phyloP scores from a whole-genome alignment of 2,888 invertebrate species.

The Timandra comae region DNA sequence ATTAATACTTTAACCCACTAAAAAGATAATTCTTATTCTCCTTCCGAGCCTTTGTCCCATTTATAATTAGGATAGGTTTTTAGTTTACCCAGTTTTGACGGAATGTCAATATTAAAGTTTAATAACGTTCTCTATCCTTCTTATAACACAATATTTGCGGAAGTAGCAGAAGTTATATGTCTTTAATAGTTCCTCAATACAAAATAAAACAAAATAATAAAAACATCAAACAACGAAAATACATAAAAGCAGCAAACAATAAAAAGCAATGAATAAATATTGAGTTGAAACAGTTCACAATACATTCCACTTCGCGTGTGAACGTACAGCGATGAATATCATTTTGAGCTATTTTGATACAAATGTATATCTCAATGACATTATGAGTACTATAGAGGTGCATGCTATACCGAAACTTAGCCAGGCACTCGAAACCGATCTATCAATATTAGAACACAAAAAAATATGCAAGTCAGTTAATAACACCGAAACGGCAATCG shows the following conservation, averaged over 20 bases:
- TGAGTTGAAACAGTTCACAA: slow-evolving; percentile 41
- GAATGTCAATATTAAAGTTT: too few relatives aligned
- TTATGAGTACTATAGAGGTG: slow-evolving; percentile 46
- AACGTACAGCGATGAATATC: slow-evolving; percentile 57
- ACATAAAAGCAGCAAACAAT: slow-evolving; percentile 38
- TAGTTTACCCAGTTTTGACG: too few relatives aligned
- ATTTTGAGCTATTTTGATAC: slow-evolving; percentile 60
- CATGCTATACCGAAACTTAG: slow-evolving; percentile 55
- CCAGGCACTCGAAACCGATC: slow-evolving; percentile 64
- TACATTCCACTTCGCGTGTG: slow-evolving; percentile 56
- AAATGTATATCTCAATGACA: slow-evolving; percentile 53
- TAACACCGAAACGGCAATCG: slow-evolving; percentile 75
- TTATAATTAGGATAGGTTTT: too few relatives aligned
- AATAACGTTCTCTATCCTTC: too few relatives aligned
- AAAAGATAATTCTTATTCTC: too few relatives aligned
- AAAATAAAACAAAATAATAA: too few relatives aligned
- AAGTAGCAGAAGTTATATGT: too few relatives aligned
- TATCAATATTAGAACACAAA: slow-evolving; percentile 77
- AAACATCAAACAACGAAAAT: slow-evolving; percentile 34
- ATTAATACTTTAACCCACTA: slow-evolving; percentile 1
- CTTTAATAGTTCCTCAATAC: too few relatives aligned
- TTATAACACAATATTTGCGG: too few relatives aligned
- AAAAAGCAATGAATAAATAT: slow-evolving; percentile 45
- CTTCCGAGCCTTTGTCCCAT: too few relatives aligned
- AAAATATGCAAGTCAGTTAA: slow-evolving; percentile 77